Evolutionary conservation across 2,888 invertebrate genomes (phyloP).

Genomic region (Orgyia antiqua): DNA sequence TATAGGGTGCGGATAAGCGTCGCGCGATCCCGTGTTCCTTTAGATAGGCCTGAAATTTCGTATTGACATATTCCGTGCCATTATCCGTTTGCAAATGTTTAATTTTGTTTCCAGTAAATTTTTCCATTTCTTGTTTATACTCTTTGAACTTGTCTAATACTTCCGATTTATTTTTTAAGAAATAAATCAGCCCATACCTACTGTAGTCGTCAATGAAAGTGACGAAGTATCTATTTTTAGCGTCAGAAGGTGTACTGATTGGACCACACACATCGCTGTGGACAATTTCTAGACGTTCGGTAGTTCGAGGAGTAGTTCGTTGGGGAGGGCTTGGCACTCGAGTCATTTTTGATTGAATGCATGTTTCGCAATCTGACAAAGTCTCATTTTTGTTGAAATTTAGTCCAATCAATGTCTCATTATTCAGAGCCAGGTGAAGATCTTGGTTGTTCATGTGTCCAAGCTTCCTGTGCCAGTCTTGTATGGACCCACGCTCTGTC

Average conservation of each 20-base stretch:
- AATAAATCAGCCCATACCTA: too few species aligned
- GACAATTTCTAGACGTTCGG: not conserved
- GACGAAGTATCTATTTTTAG: too few species aligned
- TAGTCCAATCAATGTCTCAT: too few species aligned
- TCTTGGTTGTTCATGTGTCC: too few species aligned
- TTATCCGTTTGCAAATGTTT: not conserved
- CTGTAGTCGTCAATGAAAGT: too few species aligned
- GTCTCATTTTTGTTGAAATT: too few species aligned
- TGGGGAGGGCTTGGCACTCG: too few species aligned
- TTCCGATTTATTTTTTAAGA: too few species aligned
- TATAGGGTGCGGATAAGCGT: too few species aligned
- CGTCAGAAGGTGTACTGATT: not conserved
- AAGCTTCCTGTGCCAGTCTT: not conserved
- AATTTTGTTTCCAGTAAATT: not conserved
- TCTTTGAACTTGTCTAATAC: too few species aligned
- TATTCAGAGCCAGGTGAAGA: not conserved
- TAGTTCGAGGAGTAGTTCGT: not conserved
- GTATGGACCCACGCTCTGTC: too few species aligned
- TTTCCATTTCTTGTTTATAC: not conserved
- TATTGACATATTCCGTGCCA: not conserved
- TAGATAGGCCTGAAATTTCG: not conserved
- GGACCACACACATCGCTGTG: not conserved
- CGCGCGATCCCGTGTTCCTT: not conserved
- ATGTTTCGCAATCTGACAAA: too few species aligned
- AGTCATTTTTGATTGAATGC: not conserved